phyloP scores from a whole-genome alignment of 1,140 invertebrate species.

The Drosophila gunungcola region DNA sequence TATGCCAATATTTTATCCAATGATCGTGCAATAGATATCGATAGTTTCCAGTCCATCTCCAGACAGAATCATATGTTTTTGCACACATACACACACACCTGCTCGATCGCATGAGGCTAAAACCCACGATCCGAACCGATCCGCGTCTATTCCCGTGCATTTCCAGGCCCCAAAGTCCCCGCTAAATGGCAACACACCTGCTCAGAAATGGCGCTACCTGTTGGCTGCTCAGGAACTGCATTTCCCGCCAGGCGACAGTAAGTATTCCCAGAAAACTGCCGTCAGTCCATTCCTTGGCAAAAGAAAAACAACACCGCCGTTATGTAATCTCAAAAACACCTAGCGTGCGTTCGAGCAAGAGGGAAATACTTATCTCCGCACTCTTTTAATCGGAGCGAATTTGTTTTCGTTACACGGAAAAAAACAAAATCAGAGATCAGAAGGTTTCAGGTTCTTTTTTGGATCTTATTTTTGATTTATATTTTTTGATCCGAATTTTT shows the following conservation, averaged over 20 bases:
- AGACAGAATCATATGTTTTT: slow-evolving; percentile 33
- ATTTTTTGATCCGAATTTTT: too few species aligned
- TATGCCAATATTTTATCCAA: background rate
- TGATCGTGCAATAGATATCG: slow-evolving; percentile 15
- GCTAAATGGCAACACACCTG: slow-evolving; percentile 69
- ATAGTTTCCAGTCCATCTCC: background rate
- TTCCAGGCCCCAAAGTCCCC: slow-evolving; percentile 14
- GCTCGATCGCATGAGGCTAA: slow-evolving; percentile 20
- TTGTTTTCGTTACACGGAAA: slow-evolving; percentile 14
- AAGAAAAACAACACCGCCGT: slow-evolving; percentile 25
- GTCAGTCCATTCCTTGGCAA: background rate
- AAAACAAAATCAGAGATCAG: slow-evolving; percentile 15
- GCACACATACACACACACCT: slow-evolving; percentile 26
- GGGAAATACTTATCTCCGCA: slow-evolving; percentile 10
- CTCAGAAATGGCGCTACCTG: slow-evolving; percentile 59
- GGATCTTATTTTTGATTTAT: too few species aligned
- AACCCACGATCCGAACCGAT: slow-evolving; percentile 13
- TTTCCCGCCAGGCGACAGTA: slow-evolving; percentile 33
- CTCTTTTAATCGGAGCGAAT: slow-evolving; percentile 12
- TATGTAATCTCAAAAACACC: slow-evolving; percentile 57
- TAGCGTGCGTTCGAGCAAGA: slow-evolving; percentile 33
- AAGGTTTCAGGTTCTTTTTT: too few species aligned
- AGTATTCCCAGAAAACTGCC: slow-evolving; percentile 4
- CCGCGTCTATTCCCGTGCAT: slow-evolving; percentile 19
- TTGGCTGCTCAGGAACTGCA: slow-evolving; percentile 56